Evolutionary conservation across 2,113 vertebrate species (phyloP).

Genomic region (Tringa solitaria): DNA sequence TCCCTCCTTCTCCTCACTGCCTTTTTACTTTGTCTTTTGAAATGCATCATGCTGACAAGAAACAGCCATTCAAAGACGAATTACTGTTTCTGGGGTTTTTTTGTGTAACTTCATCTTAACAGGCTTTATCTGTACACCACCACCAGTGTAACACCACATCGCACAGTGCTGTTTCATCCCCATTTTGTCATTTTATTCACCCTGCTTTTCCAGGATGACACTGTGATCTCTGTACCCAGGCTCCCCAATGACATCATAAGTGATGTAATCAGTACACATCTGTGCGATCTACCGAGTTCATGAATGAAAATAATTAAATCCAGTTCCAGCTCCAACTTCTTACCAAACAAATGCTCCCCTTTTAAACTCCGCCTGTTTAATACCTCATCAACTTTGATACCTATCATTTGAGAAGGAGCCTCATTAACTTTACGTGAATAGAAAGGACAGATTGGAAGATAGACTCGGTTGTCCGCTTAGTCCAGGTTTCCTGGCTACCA

Average conservation of each 20-base stretch:
- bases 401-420: neutral
- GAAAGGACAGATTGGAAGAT: neutral
- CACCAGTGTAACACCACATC: accelerated
- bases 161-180: neutral
- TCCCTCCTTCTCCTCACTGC: neutral
- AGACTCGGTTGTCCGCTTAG: neutral
- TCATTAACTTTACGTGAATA: neutral
- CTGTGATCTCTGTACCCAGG: neutral
- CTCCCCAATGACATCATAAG: accelerated
- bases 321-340: neutral
- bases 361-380: neutral
- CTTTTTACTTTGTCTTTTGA: neutral
- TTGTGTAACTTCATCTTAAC: neutral
- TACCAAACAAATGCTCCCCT: neutral
- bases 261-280: neutral
- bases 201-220: neutral
- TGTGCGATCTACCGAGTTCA: neutral
- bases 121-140: neutral
- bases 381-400: neutral
- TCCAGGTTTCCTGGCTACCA: neutral
- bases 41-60: neutral
- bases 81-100: neutral
- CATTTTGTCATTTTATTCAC: neutral
- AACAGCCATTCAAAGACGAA: neutral
- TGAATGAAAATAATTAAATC: neutral